A percentile compares a stretch with the other conserved stretches of the same genome.
Evolutionary conservation across 2,113 vertebrate genomes (phyloP).

Genomic region (Neopipo cinnamomea): DNA sequence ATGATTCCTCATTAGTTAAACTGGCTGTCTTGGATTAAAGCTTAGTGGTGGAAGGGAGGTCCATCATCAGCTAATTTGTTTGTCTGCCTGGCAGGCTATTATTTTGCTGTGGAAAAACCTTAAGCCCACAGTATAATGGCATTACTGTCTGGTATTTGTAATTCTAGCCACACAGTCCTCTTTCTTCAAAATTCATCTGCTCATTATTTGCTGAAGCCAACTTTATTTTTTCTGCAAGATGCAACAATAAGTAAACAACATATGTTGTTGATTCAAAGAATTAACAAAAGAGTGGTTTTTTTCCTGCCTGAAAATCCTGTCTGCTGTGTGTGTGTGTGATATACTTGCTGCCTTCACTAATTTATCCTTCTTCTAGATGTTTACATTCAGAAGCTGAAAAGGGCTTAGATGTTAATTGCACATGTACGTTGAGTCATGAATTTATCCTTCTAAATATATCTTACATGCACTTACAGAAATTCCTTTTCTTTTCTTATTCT

Average conservation of each 20-base stretch:
- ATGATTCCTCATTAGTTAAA: conserved; percentile 40
- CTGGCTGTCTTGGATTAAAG: conserved; percentile 45
- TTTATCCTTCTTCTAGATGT: conserved; percentile 14
- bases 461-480: neutral
- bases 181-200: conserved; percentile 53
- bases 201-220: conserved; percentile 59
- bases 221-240: conserved; percentile 55
- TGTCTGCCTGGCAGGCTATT: conserved; percentile 38
- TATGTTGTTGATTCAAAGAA: conserved; percentile 59
- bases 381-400: conserved; percentile 41
- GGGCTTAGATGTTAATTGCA: neutral
- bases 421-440: neutral
- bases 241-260: conserved; percentile 63
- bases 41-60: conserved; percentile 35
- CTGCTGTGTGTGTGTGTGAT: neutral
- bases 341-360: neutral
- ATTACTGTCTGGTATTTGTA: conserved; percentile 55
- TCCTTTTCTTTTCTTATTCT: neutral
- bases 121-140: conserved; percentile 49
- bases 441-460: conserved; percentile 20
- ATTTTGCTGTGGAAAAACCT: conserved; percentile 61
- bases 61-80: conserved; percentile 61
- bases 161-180: conserved; percentile 19
- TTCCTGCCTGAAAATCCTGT: neutral
- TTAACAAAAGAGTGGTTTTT: neutral